Conservation (phyloP, 2,797 vertebrate species). For the Epinephelus coioides region DNA sequence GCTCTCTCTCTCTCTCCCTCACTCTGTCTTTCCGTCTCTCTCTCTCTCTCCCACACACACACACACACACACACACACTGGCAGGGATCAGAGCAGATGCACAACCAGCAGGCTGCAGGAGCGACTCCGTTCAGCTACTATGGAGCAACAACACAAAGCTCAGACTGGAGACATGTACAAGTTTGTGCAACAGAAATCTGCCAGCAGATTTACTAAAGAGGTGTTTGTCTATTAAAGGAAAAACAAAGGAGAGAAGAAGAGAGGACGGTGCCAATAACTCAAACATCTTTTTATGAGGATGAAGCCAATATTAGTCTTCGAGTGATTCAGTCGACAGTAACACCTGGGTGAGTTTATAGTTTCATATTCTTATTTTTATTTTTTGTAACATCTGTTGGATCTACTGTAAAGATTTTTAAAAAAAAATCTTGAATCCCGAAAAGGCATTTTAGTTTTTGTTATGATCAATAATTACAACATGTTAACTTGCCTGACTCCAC, state of each 20-base stretch:
- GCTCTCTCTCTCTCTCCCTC: constrained; percentile 56
- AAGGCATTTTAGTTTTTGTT: background rate
- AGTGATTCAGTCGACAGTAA: constrained; percentile 46
- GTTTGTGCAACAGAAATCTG: constrained; percentile 51
- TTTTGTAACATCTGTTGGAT: background rate
- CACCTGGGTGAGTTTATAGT: constrained; percentile 65
- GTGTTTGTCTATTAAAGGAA: constrained; percentile 35
- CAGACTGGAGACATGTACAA: constrained; percentile 60
- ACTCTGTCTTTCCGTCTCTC: constrained; percentile 43
- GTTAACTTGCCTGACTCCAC: background rate
- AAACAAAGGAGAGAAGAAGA: constrained; percentile 21
- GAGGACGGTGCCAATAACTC: constrained; percentile 17
- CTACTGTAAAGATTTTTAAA: background rate
- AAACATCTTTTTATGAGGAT: constrained; percentile 53
- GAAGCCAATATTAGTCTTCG: constrained; percentile 45
- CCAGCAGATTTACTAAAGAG: constrained; percentile 34
- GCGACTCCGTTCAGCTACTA: constrained; percentile 56
- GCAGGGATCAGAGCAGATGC: constrained; percentile 66
- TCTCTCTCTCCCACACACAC: constrained; percentile 24
- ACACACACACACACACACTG: constrained; percentile 31
- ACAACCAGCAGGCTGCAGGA: constrained; percentile 62
- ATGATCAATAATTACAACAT: background rate
- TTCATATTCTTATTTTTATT: constrained; percentile 2
- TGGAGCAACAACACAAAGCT: constrained; percentile 70
- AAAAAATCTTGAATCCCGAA: background rate